These are phyloP conservation scores for Pterois miles DNA, from an alignment of 2,797 vertebrate species.

Conservation along the genomic window DNA sequence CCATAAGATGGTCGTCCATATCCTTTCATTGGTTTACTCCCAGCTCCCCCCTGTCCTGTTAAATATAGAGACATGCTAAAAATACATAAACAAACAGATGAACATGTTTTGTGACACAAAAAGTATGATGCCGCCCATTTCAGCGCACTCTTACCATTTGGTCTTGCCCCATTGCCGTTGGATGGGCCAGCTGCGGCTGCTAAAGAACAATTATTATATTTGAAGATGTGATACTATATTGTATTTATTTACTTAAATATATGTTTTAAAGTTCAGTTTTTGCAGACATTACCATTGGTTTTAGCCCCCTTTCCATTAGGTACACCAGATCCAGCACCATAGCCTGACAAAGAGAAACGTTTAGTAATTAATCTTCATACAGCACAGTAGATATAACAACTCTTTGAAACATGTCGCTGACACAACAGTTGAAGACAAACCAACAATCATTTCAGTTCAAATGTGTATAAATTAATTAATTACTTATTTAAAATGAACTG, in stretches of 20 bases:
- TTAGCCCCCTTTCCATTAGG: constrained; percentile 41
- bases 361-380: not conserved
- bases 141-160: constrained; percentile 42
- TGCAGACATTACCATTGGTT: constrained; percentile 11
- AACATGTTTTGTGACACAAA: not conserved
- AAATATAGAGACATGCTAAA: not conserved
- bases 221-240: not conserved
- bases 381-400: not conserved
- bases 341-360: constrained; percentile 21
- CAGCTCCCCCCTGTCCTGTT: constrained; percentile 53
- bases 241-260: not conserved
- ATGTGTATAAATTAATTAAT: too few relatives aligned
- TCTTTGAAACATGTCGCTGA: not conserved
- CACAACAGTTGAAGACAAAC: not conserved
- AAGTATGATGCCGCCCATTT: not conserved
- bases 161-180: constrained; percentile 20
- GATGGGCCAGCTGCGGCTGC: constrained; percentile 38
- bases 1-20: constrained; percentile 57
- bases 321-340: constrained; percentile 19
- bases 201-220: constrained; percentile 2
- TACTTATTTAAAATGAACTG: too few relatives aligned
- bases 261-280: not conserved
- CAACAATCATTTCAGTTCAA: not conserved
- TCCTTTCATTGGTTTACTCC: constrained; percentile 66
- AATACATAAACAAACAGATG: not conserved